Evolutionary conservation across 2,113 vertebrate genomes (phyloP).

Genomic region (Proterorhinus semilunaris): DNA sequence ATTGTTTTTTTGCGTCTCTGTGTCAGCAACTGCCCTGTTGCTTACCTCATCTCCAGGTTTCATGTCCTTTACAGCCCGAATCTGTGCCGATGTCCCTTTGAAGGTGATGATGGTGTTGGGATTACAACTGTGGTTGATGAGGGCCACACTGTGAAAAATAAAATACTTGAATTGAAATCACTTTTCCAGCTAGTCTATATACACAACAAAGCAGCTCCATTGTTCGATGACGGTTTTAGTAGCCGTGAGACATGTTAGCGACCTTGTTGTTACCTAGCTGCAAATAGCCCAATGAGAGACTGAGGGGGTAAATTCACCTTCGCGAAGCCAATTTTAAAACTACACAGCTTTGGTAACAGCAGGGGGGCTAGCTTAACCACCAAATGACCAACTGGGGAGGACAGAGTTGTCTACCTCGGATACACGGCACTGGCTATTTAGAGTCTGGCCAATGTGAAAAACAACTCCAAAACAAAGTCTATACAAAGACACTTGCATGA

Average conservation of each 20-base stretch:
- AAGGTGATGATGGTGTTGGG: conserved; percentile 94
- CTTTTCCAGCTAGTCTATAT: not conserved
- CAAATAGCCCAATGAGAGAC: conserved; percentile 32
- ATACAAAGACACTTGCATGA: not conserved
- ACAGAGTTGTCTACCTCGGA: not conserved
- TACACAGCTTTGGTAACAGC: conserved; percentile 7
- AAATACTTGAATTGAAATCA: not conserved
- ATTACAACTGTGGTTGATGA: conserved; percentile 96
- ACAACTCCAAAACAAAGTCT: not conserved
- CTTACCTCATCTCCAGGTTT: conserved; percentile 90
- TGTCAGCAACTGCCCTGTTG: not conserved
- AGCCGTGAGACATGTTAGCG: conserved; percentile 3
- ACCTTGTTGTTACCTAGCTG: conserved; percentile 11
- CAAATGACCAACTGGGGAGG: conserved; percentile 22
- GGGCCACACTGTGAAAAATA: conserved; percentile 79
- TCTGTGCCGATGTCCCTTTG: conserved; percentile 84
- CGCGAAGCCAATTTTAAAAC: conserved; percentile 8
- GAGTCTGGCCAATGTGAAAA: not conserved
- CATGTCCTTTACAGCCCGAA: conserved; percentile 89
- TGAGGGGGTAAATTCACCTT: conserved; percentile 12
- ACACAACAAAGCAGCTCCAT: not conserved
- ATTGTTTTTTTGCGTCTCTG: not conserved
- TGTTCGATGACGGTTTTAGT: not conserved
- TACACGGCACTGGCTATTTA: not conserved
- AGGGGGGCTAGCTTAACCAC: not conserved